A percentile compares a stretch with the other conserved stretches of the same genome.
Evolutionary conservation across 1,140 invertebrate genomes (phyloP).

Genomic region (Medauroidea extradentata): DNA sequence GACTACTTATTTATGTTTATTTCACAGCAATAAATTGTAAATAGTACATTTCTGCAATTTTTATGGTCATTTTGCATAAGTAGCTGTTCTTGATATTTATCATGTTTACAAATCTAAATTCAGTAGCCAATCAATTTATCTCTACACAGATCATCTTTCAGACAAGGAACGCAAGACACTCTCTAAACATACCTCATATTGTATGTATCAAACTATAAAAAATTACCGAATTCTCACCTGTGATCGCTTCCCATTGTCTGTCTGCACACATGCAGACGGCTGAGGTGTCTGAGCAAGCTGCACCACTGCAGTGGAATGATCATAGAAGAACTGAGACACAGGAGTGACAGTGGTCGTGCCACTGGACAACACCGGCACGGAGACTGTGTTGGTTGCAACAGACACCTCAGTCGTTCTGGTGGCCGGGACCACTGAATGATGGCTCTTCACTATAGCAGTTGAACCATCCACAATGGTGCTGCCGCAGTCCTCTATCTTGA

Average conservation of each 20-base stretch:
- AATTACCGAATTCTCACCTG: conserved; percentile 32
- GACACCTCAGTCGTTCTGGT: conserved; percentile 2
- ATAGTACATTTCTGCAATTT: no score
- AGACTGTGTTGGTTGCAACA: conserved; percentile 1
- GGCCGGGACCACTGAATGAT: neutral
- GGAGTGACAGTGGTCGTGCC: neutral
- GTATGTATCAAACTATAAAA: no score
- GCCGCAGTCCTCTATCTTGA: no score
- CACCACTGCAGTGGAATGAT: conserved; percentile 7
- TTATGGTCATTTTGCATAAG: no score
- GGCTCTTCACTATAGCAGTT: neutral
- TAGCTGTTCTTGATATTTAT: no score
- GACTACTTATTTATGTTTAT: no score
- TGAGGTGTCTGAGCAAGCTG: conserved; percentile 20
- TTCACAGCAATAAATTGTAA: no score
- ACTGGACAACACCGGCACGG: neutral
- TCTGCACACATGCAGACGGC: conserved; percentile 22
- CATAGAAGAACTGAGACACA: conserved; percentile 6
- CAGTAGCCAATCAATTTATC: no score
- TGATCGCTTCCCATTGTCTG: conserved; percentile 32
- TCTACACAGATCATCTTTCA: no score
- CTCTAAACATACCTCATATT: no score
- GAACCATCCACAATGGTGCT: neutral
- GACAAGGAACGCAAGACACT: no score
- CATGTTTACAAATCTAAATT: no score